These are phyloP conservation scores for Iguana delicatissima DNA, from an alignment of 2,797 vertebrate species.

Conservation along the genomic window DNA sequence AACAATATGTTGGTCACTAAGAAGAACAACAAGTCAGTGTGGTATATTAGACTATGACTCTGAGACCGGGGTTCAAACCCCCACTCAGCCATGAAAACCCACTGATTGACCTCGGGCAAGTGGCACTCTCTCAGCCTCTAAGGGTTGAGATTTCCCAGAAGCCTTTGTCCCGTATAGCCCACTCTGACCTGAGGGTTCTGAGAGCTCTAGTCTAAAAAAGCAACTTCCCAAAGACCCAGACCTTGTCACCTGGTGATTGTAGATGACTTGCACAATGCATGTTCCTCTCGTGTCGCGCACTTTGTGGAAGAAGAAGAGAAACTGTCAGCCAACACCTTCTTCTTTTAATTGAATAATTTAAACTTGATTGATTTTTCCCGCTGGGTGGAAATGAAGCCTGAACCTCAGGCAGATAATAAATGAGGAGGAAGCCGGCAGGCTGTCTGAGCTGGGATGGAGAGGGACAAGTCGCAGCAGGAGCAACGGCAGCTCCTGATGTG, in stretches of 20 bases:
- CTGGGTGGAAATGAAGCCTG: constrained; percentile 61
- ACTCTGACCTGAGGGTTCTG: not conserved
- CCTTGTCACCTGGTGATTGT: not conserved
- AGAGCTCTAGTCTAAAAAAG: not conserved
- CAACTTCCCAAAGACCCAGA: not conserved
- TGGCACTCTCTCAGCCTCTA: too few relatives aligned
- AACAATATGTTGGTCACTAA: not conserved
- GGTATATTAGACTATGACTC: not conserved
- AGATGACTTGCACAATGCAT: accelerated
- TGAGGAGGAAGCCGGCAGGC: constrained; percentile 61
- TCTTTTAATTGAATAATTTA: constrained; percentile 69
- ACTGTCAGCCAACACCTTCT: constrained; percentile 36
- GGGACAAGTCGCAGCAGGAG: constrained; percentile 1
- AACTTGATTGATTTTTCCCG: constrained; percentile 67
- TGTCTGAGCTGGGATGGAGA: constrained; percentile 39
- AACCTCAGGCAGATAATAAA: constrained; percentile 64
- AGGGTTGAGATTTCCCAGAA: not conserved
- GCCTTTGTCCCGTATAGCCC: not conserved
- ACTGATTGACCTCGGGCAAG: too few relatives aligned
- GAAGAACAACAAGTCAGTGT: not conserved
- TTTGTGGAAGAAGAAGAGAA: constrained; percentile 9
- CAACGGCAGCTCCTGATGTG: not conserved
- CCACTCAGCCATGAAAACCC: too few relatives aligned
- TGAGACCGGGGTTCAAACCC: too few relatives aligned
- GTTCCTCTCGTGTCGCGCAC: not conserved